Conservation (phyloP, 2,797 vertebrate genomes). For the Phrynocephalus guinanensis region DNA sequence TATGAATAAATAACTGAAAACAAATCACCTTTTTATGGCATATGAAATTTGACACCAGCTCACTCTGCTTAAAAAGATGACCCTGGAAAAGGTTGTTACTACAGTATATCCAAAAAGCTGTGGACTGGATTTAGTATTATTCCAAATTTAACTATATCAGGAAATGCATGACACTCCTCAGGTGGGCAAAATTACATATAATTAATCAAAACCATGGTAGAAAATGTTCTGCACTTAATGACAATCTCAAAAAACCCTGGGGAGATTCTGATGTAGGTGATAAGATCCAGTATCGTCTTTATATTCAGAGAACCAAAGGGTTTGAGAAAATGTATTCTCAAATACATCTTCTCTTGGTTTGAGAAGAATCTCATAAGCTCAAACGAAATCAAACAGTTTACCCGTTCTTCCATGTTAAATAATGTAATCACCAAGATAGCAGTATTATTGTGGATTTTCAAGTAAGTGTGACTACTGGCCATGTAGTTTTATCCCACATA, state of each 20-base stretch:
- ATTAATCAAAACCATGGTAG: not conserved
- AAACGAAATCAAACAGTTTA: not conserved
- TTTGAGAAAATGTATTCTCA: not conserved
- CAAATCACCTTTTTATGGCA: not conserved
- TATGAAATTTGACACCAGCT: not conserved
- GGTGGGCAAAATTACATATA: not conserved
- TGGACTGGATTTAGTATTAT: not conserved
- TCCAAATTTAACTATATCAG: not conserved
- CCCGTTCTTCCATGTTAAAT: conserved; percentile 3
- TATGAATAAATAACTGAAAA: fast-evolving
- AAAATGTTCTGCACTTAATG: not conserved
- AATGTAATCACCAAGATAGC: not conserved
- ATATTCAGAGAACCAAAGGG: not conserved
- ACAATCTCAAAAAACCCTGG: not conserved
- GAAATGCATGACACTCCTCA: not conserved
- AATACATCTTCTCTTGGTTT: not conserved
- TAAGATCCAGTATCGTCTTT: not conserved
- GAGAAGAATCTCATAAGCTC: conserved; percentile 16
- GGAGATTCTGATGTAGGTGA: conserved; percentile 33
- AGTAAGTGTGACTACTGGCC: not conserved
- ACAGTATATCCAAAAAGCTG: not conserved
- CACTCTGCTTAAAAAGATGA: not conserved
- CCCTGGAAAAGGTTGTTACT: not conserved
- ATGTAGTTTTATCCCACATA: not conserved
- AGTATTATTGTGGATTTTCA: not conserved